Base-by-base conservation (phyloP, 2,797 vertebrate species). In the Phataginus tricuspis region DNA sequence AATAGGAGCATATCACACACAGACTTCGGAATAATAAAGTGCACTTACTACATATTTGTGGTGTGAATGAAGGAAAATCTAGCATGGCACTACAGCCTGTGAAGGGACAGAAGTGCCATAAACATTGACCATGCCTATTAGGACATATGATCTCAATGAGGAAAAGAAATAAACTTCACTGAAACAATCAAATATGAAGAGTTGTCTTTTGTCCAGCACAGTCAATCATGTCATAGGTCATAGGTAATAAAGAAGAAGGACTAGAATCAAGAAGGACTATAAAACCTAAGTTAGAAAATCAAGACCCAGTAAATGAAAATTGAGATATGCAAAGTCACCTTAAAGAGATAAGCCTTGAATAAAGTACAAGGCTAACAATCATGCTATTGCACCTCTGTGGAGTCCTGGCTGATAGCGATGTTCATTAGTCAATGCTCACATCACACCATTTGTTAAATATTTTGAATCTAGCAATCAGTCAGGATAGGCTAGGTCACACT, bases 251-350 rank as follows among this genome's bases (percentile, higher is more conserved):
- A 71, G 68, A 69, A 37, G 42, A 89, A 51, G 53, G 68, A 34
- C 57, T 64, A 9, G 71, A 55, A 23, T 93, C 83, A 51, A 49
- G 57, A 31, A 45, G 27, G 27, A 95, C 80, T 55, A 85, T 72
- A 93, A 93, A 86, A 90, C 59, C 61, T 21, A 86, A 93, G 92
- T 72, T 72, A 87, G 72, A 87, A 95, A 90, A 96, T 94, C 85
- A 59, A 75, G 71, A 74, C 18, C 12, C 51, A 78, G 72, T 34
- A 90, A 92, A 92, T 77, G 59, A 97, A 83, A 86, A 69, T 45
- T 66, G 49, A 88, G 91, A 85, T 74, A 71, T 34, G 42, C 59
- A 83, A 85, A 90, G 90, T 80, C 72, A 80, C 71, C 57, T 94
- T 89, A 82, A 93, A 92, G 80, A 90, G 61, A 85, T n/a, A 61